Evolutionary conservation across 2,113 vertebrate genomes (phyloP).

Genomic region (Abramis brama): DNA sequence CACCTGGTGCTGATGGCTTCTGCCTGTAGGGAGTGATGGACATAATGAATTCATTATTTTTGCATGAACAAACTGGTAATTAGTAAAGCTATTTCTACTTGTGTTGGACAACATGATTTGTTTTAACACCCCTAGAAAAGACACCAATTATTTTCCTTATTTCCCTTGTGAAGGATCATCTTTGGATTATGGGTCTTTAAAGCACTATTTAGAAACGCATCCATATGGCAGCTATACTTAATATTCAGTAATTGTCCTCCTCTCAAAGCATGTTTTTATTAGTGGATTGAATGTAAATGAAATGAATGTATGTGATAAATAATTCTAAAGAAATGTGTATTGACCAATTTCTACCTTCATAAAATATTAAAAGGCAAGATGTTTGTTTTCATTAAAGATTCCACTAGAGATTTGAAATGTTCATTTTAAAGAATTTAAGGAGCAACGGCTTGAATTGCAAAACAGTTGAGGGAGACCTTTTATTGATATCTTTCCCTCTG

Average conservation of each 20-base stretch:
- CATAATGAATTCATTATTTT: neutral
- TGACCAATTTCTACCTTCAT: neutral
- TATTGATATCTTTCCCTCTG: neutral
- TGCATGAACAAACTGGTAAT: neutral
- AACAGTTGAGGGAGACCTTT: neutral
- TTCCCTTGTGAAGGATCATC: neutral
- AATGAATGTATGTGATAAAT: neutral
- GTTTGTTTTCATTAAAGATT: neutral
- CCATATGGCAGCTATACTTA: neutral
- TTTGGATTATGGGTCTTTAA: neutral
- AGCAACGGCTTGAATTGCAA: neutral
- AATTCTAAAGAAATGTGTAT: neutral
- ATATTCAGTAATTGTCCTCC: neutral
- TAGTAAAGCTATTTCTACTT: neutral
- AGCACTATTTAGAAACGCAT: neutral
- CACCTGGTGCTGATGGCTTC: neutral
- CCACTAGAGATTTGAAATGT: neutral
- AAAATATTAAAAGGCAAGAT: neutral
- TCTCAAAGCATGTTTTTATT: neutral
- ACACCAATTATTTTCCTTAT: neutral
- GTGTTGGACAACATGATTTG: neutral
- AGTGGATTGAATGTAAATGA: neutral
- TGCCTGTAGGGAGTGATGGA: slow-evolving; percentile 1
- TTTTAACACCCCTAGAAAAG: neutral
- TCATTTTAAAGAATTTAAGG: neutral